Conservation (phyloP, 2,888 invertebrate genomes). For the Protophormia terraenovae region DNA sequence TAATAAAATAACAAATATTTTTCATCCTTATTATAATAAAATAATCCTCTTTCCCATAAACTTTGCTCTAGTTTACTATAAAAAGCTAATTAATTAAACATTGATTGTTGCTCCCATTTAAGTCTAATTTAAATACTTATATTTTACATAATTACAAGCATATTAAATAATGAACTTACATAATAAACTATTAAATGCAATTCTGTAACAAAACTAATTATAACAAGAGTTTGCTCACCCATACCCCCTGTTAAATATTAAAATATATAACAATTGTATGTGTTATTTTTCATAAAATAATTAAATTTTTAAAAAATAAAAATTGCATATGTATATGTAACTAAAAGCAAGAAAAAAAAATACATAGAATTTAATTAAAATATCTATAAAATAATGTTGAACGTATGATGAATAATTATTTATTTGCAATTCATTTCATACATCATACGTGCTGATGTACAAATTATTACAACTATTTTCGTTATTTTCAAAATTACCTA, state of each 20-base stretch:
- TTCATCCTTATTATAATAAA: no score
- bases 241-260: no score
- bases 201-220: not conserved
- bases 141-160: not conserved
- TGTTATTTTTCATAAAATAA: not conserved
- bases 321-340: not conserved
- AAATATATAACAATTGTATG: no score
- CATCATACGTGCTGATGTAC: slow-evolving; percentile 17
- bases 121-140: not conserved
- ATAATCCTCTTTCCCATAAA: no score
- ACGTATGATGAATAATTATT: slow-evolving; percentile 33
- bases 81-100: not conserved
- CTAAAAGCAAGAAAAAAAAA: not conserved
- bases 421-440: not conserved
- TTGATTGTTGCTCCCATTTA: not conserved
- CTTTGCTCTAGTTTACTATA: not conserved
- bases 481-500: not conserved
- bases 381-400: not conserved
- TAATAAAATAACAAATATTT: no score
- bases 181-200: not conserved
- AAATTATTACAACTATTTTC: not conserved
- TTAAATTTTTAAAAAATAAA: not conserved
- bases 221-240: not conserved
- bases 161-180: not conserved
- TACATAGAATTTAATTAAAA: not conserved